These are phyloP conservation scores for Centrocercus urophasianus DNA, from an alignment of 2,113 vertebrate species.

Conservation along the genomic window DNA sequence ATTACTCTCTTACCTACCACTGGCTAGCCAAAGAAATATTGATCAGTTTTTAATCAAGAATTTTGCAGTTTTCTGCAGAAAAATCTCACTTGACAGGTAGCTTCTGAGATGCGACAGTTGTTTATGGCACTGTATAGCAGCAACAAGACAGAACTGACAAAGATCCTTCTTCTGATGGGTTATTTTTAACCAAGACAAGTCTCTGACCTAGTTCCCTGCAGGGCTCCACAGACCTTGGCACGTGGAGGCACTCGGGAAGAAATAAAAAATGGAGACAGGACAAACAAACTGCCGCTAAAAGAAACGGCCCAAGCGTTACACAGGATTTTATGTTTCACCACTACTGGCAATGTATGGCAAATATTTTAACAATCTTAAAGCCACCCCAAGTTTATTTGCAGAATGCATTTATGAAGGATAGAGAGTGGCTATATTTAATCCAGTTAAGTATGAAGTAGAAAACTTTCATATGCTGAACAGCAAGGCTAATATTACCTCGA, in stretches of 20 bases:
- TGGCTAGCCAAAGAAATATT: neutral
- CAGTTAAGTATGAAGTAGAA: neutral
- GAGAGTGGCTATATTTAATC: neutral
- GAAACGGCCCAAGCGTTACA: neutral
- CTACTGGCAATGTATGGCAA: neutral
- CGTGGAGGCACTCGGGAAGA: neutral
- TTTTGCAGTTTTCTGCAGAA: neutral
- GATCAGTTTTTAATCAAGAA: neutral
- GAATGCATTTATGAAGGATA: neutral
- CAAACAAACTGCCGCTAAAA: neutral
- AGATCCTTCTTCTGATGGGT: constrained; percentile 2
- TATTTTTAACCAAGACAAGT: constrained; percentile 55
- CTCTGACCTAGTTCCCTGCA: constrained; percentile 41
- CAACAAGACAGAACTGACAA: constrained; percentile 8
- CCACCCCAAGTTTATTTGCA: neutral
- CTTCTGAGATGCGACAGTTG: neutral
- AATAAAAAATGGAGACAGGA: neutral
- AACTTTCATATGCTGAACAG: neutral
- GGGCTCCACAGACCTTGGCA: constrained; percentile 6
- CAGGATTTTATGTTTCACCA: neutral
- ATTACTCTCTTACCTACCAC: neutral
- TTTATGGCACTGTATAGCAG: neutral
- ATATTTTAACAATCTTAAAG: neutral
- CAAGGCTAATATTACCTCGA: neutral
- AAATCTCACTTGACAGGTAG: neutral